Evolutionary conservation across 1,140 invertebrate genomes (phyloP).

Genomic region (Conus betulinus): DNA sequence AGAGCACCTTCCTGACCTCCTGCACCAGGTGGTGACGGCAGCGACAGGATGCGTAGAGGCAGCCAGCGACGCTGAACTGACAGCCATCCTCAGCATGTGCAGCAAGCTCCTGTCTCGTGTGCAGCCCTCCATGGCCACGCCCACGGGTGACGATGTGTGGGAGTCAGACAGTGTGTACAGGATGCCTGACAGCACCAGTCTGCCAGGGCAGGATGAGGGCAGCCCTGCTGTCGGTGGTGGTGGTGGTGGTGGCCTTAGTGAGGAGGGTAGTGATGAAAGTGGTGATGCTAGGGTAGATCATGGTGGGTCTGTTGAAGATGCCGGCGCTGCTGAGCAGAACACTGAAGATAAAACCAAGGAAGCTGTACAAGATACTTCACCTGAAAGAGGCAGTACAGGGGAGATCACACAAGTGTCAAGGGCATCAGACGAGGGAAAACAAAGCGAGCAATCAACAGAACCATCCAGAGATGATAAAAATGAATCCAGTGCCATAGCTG

Average conservation of each 20-base stretch:
- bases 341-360: neutral
- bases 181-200: neutral
- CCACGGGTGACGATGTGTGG: slow-evolving; percentile 1
- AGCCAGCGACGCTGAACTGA: slow-evolving; percentile 82
- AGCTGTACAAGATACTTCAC: neutral
- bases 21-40: slow-evolving; percentile 80
- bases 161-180: slow-evolving; percentile 19
- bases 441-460: neutral
- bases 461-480: neutral
- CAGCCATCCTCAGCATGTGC: slow-evolving; percentile 82
- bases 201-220: neutral
- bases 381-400: neutral
- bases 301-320: neutral
- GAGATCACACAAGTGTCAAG: neutral
- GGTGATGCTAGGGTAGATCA: neutral
- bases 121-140: slow-evolving; percentile 79
- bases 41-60: slow-evolving; percentile 80
- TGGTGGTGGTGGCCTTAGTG: neutral
- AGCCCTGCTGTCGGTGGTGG: neutral
- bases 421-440: neutral
- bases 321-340: neutral
- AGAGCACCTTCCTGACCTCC: slow-evolving; percentile 86
- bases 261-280: neutral
- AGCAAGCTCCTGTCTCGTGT: slow-evolving; percentile 87
- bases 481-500: neutral